These are phyloP conservation scores for Harmothoe impar DNA, from an alignment of 2,888 invertebrate species.

Conservation along the genomic window DNA sequence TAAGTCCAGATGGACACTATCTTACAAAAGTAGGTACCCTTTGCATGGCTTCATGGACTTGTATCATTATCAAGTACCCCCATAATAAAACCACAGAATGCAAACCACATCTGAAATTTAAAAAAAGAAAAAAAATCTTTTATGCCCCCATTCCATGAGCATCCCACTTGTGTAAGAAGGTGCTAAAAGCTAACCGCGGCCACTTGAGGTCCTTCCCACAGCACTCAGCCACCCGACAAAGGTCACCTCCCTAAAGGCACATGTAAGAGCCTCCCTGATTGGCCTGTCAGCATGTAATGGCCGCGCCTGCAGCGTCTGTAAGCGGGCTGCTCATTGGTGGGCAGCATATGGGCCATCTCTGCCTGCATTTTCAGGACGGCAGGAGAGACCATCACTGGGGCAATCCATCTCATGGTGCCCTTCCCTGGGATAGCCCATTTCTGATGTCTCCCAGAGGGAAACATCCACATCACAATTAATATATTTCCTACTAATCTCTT, in stretches of 20 bases:
- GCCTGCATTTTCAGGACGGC: too few species aligned
- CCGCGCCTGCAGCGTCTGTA: background rate
- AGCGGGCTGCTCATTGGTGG: background rate
- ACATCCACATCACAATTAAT: background rate
- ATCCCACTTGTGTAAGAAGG: background rate
- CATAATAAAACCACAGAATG: too few species aligned
- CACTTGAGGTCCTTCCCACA: background rate
- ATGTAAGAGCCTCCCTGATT: background rate
- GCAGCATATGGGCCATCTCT: background rate
- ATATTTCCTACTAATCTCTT: background rate
- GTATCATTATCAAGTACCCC: too few species aligned
- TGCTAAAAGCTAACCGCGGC: background rate
- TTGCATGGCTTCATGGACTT: too few species aligned
- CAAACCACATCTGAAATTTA: too few species aligned
- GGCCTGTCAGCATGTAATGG: constrained; percentile 17
- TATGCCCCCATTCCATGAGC: background rate
- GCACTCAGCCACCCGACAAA: background rate
- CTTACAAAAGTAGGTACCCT: too few species aligned
- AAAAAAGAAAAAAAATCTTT: too few species aligned
- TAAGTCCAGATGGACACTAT: too few species aligned
- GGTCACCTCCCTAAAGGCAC: background rate
- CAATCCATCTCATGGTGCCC: background rate
- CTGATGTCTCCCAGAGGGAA: background rate
- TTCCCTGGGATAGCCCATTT: background rate
- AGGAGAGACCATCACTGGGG: background rate